These are phyloP conservation scores for Beroe forskalii DNA, from an alignment of 37 sponge, comb jelly and placozoan genomes.

Conservation along the genomic window DNA sequence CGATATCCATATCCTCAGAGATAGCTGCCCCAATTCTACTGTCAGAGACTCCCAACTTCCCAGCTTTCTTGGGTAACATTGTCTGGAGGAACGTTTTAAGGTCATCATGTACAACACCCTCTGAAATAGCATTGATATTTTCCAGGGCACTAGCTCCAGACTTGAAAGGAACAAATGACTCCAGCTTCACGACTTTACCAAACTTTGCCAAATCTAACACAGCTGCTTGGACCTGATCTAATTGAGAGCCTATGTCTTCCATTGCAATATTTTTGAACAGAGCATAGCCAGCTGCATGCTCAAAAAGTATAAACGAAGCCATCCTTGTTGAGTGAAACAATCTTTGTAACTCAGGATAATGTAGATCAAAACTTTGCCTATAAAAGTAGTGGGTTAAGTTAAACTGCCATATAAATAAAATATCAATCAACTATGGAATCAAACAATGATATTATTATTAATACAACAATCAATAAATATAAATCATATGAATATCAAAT, in stretches of 20 bases:
- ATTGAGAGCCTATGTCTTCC: conserved; percentile 89
- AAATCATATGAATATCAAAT: no score
- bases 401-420: no score
- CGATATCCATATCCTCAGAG: conserved; percentile 34
- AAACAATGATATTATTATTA: no score
- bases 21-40: conserved; percentile 38
- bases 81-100: conserved; percentile 83
- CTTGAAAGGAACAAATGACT: conserved; percentile 94
- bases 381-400: no score
- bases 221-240: conserved; percentile 90
- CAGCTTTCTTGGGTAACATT: conserved; percentile 88
- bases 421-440: no score
- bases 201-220: conserved; percentile 84
- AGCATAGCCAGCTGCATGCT: conserved; percentile 97
- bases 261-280: conserved; percentile 84
- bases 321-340: no score
- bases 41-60: conserved; percentile 91
- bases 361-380: no score
- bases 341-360: no score
- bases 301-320: conserved; percentile 78
- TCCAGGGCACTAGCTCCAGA: conserved; percentile 96
- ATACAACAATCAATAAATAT: no score
- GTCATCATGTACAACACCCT: conserved; percentile 97
- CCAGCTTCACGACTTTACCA: conserved; percentile 79
- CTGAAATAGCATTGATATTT: conserved; percentile 94